A percentile compares a stretch with the other conserved stretches of the same genome.
Conservation (phyloP, 2,113 vertebrate species). For the Phocoena phocoena region DNA sequence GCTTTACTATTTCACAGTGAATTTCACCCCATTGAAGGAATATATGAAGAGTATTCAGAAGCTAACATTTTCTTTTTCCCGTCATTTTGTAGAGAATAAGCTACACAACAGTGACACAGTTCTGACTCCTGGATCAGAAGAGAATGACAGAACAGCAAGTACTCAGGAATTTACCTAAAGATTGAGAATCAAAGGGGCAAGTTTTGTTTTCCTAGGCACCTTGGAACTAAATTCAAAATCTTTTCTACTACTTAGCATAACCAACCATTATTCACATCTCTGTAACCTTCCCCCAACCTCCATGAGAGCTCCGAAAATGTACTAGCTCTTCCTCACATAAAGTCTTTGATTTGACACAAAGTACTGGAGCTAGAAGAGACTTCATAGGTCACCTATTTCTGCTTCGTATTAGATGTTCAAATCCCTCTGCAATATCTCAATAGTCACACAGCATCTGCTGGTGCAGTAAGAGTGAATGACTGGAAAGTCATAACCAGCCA, state of each 20-base stretch:
- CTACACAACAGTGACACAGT: background rate
- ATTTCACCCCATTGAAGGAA: background rate
- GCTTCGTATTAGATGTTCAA: background rate
- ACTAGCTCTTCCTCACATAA: background rate
- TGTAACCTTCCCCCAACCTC: background rate
- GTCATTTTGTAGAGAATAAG: background rate
- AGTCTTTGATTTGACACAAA: background rate
- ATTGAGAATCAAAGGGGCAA: background rate
- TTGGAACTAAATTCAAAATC: conserved; percentile 3
- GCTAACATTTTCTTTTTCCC: background rate
- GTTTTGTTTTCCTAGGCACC: background rate
- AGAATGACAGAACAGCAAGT: background rate
- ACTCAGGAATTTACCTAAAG: background rate
- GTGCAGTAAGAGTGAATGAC: background rate
- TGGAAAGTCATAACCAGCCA: background rate
- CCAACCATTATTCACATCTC: background rate
- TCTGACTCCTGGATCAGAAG: background rate
- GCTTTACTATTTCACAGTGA: background rate
- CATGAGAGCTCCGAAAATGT: background rate
- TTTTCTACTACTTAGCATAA: background rate
- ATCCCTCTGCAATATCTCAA: background rate
- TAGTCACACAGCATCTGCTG: background rate
- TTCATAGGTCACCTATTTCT: background rate
- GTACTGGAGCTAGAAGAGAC: background rate
- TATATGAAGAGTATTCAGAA: background rate